Conservation (phyloP, 1,140 invertebrate genomes). For the Scaptomyza montana region DNA sequence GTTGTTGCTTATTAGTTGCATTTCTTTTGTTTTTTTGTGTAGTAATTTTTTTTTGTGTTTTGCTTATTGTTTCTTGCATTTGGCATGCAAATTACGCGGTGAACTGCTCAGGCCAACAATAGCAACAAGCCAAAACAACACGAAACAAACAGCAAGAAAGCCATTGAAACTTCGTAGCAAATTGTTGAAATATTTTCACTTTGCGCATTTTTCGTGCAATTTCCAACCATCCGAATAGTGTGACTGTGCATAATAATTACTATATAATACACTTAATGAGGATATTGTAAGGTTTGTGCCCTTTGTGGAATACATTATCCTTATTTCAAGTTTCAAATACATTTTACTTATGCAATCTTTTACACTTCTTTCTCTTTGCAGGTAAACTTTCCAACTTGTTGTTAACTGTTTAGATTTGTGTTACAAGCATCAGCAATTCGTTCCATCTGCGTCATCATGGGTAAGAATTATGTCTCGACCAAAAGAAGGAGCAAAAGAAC, state of each 20-base stretch:
- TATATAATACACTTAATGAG: slow-evolving; percentile 41
- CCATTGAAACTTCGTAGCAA: slow-evolving; percentile 55
- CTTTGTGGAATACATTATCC: too few relatives aligned
- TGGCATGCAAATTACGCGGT: slow-evolving; percentile 72
- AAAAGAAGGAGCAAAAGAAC: not conserved
- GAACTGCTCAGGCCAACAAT: slow-evolving; percentile 35
- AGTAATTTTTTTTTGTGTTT: slow-evolving; percentile 43
- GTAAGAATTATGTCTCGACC: not conserved
- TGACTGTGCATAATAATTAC: slow-evolving; percentile 58
- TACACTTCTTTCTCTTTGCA: not conserved
- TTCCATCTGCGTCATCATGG: not conserved
- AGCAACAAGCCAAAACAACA: slow-evolving; percentile 8
- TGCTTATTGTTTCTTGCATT: slow-evolving; percentile 74
- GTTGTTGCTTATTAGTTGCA: slow-evolving; percentile 66
- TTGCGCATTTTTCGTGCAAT: slow-evolving; percentile 38
- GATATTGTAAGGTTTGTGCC: not conserved
- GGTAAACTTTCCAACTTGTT: not conserved
- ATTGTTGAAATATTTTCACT: slow-evolving; percentile 75
- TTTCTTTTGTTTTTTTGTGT: slow-evolving; percentile 60
- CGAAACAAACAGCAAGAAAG: slow-evolving; percentile 38
- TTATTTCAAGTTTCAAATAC: too few relatives aligned
- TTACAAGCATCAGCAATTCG: not conserved
- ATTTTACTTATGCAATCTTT: not conserved
- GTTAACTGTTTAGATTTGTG: too few relatives aligned
- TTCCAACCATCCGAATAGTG: slow-evolving; percentile 29